phyloP scores from a whole-genome alignment of 2,113 vertebrate species.

The Oreocharis arfaki region DNA sequence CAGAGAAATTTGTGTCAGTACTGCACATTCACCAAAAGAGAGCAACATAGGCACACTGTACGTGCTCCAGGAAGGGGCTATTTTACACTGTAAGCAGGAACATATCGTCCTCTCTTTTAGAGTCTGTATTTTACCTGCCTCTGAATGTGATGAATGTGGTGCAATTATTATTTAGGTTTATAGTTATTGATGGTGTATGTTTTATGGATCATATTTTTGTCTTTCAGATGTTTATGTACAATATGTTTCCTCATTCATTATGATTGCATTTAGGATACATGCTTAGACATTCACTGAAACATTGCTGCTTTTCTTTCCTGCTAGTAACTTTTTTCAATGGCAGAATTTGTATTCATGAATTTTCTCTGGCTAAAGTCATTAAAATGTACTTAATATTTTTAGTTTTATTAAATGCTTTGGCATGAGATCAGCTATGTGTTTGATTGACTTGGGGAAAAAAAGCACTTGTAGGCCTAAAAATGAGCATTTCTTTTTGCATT shows the following conservation, averaged over 20 bases:
- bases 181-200: slow-evolving; percentile 32
- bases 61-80: background rate
- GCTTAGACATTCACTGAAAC: slow-evolving; percentile 52
- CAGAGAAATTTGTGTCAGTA: slow-evolving; percentile 51
- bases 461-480: background rate
- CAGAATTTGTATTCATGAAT: background rate
- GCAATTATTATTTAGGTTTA: slow-evolving; percentile 62
- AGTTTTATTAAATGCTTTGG: slow-evolving; percentile 24
- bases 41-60: slow-evolving; percentile 64
- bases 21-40: slow-evolving; percentile 73
- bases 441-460: background rate
- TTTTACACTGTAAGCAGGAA: slow-evolving; percentile 15
- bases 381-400: background rate
- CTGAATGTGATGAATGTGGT: slow-evolving; percentile 52
- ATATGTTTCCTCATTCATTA: slow-evolving; percentile 52
- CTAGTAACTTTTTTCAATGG: slow-evolving; percentile 34
- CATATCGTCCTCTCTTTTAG: background rate
- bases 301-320: slow-evolving; percentile 13
- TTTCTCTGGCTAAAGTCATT: slow-evolving; percentile 12
- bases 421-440: background rate
- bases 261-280: slow-evolving; percentile 34
- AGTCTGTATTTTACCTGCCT: slow-evolving; percentile 35
- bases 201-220: slow-evolving; percentile 60
- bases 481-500: background rate
- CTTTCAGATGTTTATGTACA: slow-evolving; percentile 51